Conservation (phyloP, 2,113 vertebrate species). For the Deroptyus accipitrinus region DNA sequence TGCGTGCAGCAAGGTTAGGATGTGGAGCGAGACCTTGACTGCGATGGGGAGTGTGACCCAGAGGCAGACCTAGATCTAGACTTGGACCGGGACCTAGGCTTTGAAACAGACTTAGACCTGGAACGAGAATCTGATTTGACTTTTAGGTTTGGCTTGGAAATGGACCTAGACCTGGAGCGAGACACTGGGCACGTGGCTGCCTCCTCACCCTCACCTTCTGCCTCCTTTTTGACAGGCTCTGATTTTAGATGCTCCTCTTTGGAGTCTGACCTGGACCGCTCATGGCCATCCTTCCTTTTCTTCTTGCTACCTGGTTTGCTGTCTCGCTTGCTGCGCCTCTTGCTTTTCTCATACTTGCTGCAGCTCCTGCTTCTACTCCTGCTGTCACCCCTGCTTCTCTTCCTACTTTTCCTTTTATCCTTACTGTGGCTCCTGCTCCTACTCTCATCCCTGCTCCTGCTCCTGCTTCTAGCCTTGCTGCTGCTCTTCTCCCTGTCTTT, state of each 20-base stretch:
- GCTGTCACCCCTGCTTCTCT: conserved; percentile 76
- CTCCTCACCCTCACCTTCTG: conserved; percentile 47
- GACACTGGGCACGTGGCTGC: not conserved
- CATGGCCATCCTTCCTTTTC: conserved; percentile 78
- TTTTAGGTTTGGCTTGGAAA: conserved; percentile 78
- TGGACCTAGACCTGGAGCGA: conserved; percentile 76
- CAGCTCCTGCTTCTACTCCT: conserved; percentile 64
- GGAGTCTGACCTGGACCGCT: conserved; percentile 75
- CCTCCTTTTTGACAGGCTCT: conserved; percentile 60
- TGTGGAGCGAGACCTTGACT: conserved; percentile 79
- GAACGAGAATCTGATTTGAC: conserved; percentile 75
- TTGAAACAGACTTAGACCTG: conserved; percentile 78
- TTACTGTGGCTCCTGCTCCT: conserved; percentile 74
- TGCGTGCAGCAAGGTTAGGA: conserved; percentile 74
- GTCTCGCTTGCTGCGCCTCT: conserved; percentile 82
- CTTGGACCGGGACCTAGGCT: conserved; percentile 78
- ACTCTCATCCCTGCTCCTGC: conserved; percentile 69
- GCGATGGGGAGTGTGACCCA: conserved; percentile 73
- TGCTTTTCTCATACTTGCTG: conserved; percentile 86
- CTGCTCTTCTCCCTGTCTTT: conserved; percentile 68
- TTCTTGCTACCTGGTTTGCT: conserved; percentile 83
- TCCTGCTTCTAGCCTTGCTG: conserved; percentile 69
- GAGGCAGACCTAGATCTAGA: conserved; percentile 78
- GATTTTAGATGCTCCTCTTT: conserved; percentile 67
- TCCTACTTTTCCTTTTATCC: conserved; percentile 76